Conservation (phyloP, 2,888 invertebrate species). For the Epiblema foenella region DNA sequence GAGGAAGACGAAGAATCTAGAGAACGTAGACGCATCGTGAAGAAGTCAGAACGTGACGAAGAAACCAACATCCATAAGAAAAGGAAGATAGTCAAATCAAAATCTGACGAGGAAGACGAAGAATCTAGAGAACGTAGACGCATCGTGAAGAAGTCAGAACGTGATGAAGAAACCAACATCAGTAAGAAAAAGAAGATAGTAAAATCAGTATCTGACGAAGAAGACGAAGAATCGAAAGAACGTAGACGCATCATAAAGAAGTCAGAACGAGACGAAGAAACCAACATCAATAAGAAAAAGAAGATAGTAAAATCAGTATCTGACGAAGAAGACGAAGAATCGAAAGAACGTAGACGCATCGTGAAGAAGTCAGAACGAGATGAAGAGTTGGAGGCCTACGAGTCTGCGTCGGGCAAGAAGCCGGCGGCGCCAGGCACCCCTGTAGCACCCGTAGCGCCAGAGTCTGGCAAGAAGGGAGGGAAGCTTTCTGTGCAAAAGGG, state of each 20-base stretch:
- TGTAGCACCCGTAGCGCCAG: neutral
- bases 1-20: no score
- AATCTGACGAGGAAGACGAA: neutral
- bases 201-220: neutral
- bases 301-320: neutral
- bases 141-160: slow-evolving; percentile 7
- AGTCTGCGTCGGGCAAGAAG: slow-evolving; percentile 9
- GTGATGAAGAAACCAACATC: no score
- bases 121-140: neutral
- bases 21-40: no score
- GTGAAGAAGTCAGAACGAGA: slow-evolving; percentile 9
- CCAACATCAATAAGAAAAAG: neutral
- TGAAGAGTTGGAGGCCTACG: neutral
- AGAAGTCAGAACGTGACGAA: no score
- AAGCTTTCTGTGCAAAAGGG: slow-evolving; percentile 55
- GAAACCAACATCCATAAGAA: no score
- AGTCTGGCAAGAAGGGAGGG: slow-evolving; percentile 50
- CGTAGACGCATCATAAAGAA: slow-evolving; percentile 7
- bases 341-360: neutral
- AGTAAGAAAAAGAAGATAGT: neutral
- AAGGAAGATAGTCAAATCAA: no score
- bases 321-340: neutral
- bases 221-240: no score
- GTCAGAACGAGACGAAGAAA: neutral
- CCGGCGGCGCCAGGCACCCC: slow-evolving; percentile 30